Evolutionary conservation across 2,797 vertebrate genomes (phyloP).

Genomic region (Galago senegalensis): DNA sequence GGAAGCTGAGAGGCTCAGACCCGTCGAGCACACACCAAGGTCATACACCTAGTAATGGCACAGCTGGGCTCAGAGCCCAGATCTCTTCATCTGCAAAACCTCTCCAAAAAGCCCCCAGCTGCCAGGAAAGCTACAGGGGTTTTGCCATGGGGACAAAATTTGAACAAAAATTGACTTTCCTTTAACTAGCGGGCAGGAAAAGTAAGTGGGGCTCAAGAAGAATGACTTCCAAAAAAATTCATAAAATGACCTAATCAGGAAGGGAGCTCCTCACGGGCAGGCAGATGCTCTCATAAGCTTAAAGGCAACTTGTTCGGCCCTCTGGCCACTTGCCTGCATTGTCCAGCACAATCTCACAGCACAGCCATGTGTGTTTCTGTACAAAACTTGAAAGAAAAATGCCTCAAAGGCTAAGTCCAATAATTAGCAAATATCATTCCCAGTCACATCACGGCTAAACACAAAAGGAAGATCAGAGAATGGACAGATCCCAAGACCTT

Average conservation of each 20-base stretch:
- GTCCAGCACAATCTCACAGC: not conserved
- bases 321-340: not conserved
- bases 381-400: not conserved
- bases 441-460: not conserved
- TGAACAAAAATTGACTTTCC: not conserved
- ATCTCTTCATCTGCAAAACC: not conserved
- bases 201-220: not conserved
- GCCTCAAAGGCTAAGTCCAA: not conserved
- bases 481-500: not conserved
- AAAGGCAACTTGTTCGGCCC: not conserved
- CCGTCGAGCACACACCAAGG: not conserved
- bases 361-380: accelerated
- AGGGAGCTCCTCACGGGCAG: not conserved
- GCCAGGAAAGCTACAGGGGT: not conserved
- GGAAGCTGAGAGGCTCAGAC: not conserved
- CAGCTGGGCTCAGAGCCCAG: not conserved
- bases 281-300: not conserved
- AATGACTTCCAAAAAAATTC: not conserved
- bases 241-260: not conserved
- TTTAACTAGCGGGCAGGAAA: conserved; percentile 19
- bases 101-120: not conserved
- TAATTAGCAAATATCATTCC: not conserved
- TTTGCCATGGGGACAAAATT: not conserved
- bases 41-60: not conserved
- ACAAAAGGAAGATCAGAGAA: not conserved